Evolutionary conservation across 2,113 vertebrate species (phyloP), one percentile per base, ranked within the genome.

Genomic region (Columba janthina): DNA sequence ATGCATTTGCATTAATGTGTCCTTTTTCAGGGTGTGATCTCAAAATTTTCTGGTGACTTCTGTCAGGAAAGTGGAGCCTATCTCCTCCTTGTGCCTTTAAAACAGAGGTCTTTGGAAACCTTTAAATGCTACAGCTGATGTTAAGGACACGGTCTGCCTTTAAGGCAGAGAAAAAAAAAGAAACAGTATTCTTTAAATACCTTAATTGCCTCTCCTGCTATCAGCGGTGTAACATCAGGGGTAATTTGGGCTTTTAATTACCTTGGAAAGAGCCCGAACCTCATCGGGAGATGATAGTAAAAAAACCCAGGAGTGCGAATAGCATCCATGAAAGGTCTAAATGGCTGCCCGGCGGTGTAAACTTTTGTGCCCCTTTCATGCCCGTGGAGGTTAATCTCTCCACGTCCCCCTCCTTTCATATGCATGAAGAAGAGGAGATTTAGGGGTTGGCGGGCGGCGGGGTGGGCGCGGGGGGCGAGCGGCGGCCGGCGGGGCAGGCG

Each of bases 361-460:
- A 92, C 93, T 94, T 94, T 88, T 91, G 86, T 94, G 91, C 93
- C 85, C 67, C 88, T 92, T 96, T 86, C 75, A 88, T 89, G 87
- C 78, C 88, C 58, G 29, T 8, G 70, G 90, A 96, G 93, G 96
- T 96, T 96, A 95, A 95, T 96, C 96, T 87, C 94, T 60, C 60
- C 90, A 80, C 44, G 66, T 92, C 82, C 82, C 86, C 32, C 64
- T 21, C 78, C 92, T 97, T 91, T 94, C 93, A 96, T 96, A 96
- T 97, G 97, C 89, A 96, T 94, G 92, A 96, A 89, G 96, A 78
- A 94, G 91, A 93, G 56, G 76, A 90, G 91, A 96, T 92, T 96
- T 88, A 94, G 93, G 93, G 93, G 78, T 25, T 56, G 66, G 77
- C 48, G 89, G 91, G 95, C 25, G 94, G 75, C 58, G 71, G 70